Evolutionary conservation across 1,140 invertebrate species (phyloP).

Genomic region (Mercenaria mercenaria): DNA sequence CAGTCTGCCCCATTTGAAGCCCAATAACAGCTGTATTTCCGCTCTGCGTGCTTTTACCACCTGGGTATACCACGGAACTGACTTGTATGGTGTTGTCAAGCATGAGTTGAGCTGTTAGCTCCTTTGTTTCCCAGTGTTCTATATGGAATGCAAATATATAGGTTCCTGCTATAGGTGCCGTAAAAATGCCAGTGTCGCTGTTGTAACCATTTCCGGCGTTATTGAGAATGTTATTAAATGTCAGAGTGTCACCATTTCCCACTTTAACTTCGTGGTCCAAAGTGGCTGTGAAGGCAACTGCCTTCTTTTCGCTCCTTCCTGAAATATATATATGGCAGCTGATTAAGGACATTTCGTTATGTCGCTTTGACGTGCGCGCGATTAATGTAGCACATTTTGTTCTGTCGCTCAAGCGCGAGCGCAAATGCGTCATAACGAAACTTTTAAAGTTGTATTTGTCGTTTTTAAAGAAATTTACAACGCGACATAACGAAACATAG

Average conservation of each 20-base stretch:
- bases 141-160: slow-evolving; percentile 45
- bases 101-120: not conserved
- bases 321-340: not conserved
- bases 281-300: not conserved
- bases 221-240: slow-evolving; percentile 22
- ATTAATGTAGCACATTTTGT: too few relatives aligned
- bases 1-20: not conserved
- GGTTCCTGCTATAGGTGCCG: slow-evolving; percentile 21
- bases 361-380: too few relatives aligned
- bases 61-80: not conserved
- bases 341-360: too few relatives aligned
- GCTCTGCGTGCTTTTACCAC: not conserved
- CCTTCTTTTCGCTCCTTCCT: not conserved
- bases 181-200: slow-evolving; percentile 34
- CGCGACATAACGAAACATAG: too few relatives aligned
- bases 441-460: too few relatives aligned
- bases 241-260: not conserved
- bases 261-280: not conserved
- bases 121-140: not conserved
- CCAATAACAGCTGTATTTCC: not conserved
- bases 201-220: slow-evolving; percentile 51
- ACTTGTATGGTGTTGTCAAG: not conserved
- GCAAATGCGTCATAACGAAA: too few relatives aligned
- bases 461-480: too few relatives aligned
- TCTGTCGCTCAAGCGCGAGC: too few relatives aligned